Evolutionary conservation across 2,797 vertebrate species (phyloP), one percentile per base, ranked within the genome.

Genomic region (Okamejei kenojei): DNA sequence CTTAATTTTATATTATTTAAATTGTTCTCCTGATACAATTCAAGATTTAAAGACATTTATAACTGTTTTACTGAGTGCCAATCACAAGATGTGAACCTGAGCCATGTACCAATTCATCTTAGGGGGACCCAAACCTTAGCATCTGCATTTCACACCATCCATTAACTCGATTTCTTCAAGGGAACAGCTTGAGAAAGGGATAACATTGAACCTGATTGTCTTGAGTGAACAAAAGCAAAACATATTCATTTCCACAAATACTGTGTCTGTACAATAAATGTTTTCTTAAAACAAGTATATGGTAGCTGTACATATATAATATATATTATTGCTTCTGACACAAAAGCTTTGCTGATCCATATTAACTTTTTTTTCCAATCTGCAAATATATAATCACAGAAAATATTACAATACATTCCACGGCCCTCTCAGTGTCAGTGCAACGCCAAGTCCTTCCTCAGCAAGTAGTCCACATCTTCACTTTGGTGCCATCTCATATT

Each of bases 401-500:
- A 54, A 92, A 88, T 35, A 88, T 63, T 86, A 86, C 82, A 86
- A 68, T 88, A 88, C 84, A 88, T 88, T 88, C 84, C 84, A 65
- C 84, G 61, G 61, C 63, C 84, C 32, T 68, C 61, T 68, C 63
- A 68, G 84, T 92, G 68, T 38, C 68, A 92, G 68, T 92, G 90
- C 90, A 91, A 91, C 74, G 90, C 95, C 95, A 96, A 96, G 96
- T 95, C 93, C 93, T 93, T 90, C 61, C 61, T 88, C 61, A 88
- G n/a, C 63, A 35, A 29, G 54, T 15, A 61, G 84, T 88, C 35
- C n/a, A 19, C 84, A 65, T n/a, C 17, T 93, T 96, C 95, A 95
- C 93, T 96, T 94, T 0, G 94, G 93, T 0, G 99, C 98, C 90
- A 97, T 96, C 96, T 99, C 99, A 0, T 98, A 99, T 94, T 99